Base-by-base conservation (phyloP, 2,797 vertebrate species). In the Sebastes hopkinsi region DNA sequence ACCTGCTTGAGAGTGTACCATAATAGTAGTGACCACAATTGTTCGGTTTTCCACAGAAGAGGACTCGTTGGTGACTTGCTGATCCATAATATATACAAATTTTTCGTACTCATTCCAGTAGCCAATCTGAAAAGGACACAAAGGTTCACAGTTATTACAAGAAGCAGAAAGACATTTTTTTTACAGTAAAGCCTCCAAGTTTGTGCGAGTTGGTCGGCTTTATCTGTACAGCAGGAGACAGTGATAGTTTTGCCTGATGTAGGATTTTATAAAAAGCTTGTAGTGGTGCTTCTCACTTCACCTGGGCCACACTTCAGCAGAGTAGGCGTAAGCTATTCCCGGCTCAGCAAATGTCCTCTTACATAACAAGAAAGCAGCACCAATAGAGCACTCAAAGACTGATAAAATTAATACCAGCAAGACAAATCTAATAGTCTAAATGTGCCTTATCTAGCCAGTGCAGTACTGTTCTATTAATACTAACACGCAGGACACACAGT, bases 21-120 rank as follows among this genome's bases (percentile, higher is more conserved):
- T 97, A 96, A 99, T 99, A 94, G 99, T 99, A 93, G 99, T 99
- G 94, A 99, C 99, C 92, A 99, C 97, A 92, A 99, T 99, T 91
- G 99, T 99, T 96, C 98, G 96, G 95, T 99, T 99, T 97, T 99
- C 99, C 95, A 98, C 96, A 84, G 98, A 99, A 90, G 94, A 94
- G 25, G 98, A 97, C 80, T 99, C 98, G 95, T 99, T 99, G 95
- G 96, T 96, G 96, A 95, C 96, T 92, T 97, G 97, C 87, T 96
- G 97, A 95, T 99, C 98, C 85, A 97, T 95, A 91, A 97, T 95
- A 94, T 96, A 97, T 90, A 99, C 98, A 96, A 98, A 99, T 88
- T 97, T 97, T 95, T 99, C 97, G 92, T 97, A 99, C 87, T 99
- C 98, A 82, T 99, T 99, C 99, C 99, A 99, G 94, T 99, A 99